These are phyloP conservation scores for Channa striata DNA, from an alignment of 2,797 vertebrate species.

Conservation along the genomic window DNA sequence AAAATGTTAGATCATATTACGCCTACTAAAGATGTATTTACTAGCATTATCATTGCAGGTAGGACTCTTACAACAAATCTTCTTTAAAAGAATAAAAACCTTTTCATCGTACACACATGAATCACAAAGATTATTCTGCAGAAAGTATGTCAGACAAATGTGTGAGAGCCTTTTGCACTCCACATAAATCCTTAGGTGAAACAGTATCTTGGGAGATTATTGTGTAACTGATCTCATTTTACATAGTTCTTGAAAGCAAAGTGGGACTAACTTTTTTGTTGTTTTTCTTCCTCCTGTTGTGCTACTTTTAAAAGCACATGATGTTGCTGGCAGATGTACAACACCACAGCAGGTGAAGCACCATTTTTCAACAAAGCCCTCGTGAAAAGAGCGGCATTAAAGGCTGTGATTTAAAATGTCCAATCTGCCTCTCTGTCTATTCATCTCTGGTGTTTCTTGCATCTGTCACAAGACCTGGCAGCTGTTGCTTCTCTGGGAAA, in stretches of 20 bases:
- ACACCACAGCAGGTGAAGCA: conserved; percentile 44
- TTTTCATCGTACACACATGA: not conserved
- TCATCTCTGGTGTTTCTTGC: conserved; percentile 74
- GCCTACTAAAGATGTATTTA: no score
- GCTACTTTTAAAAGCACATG: conserved; percentile 2
- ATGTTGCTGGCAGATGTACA: conserved; percentile 3
- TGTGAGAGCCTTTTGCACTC: conserved; percentile 7
- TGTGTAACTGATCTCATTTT: conserved; percentile 59
- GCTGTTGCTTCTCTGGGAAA: conserved; percentile 84
- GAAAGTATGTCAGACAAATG: not conserved
- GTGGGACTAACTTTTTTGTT: conserved; percentile 21
- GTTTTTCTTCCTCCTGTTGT: not conserved
- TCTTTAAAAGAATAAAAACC: no score
- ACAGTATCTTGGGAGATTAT: conserved; percentile 56
- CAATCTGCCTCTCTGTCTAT: not conserved
- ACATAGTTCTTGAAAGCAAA: conserved; percentile 49
- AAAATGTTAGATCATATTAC: no score
- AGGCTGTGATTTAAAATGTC: conserved; percentile 46
- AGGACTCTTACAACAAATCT: no score
- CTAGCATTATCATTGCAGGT: no score
- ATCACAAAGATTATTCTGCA: not conserved
- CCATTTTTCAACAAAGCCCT: conserved; percentile 22
- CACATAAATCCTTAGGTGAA: conserved; percentile 29
- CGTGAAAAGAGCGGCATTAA: conserved; percentile 20
- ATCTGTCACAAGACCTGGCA: conserved; percentile 83